These are phyloP conservation scores for Mesocricetus auratus DNA, from an alignment of 2,113 vertebrate genomes.

Conservation along the genomic window DNA sequence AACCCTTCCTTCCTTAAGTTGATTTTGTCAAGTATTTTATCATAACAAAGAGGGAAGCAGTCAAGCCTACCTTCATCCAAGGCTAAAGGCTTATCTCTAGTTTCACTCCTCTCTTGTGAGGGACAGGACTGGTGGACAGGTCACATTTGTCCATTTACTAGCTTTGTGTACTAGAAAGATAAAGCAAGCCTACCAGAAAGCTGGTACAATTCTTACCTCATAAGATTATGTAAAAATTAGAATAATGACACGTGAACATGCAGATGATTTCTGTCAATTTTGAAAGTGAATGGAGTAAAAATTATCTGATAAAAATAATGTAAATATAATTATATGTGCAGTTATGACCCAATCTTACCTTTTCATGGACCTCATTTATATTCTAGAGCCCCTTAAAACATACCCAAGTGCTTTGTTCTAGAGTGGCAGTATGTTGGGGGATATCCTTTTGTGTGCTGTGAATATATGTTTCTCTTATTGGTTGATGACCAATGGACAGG, in stretches of 20 bases:
- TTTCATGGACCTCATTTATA: not conserved
- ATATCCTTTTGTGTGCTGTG: too few relatives aligned
- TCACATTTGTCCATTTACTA: not conserved
- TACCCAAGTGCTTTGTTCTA: not conserved
- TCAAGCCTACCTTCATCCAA: not conserved
- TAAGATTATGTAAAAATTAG: not conserved
- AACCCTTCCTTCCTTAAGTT: not conserved
- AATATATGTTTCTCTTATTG: too few relatives aligned
- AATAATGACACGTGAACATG: not conserved
- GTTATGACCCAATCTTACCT: not conserved
- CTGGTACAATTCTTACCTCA: not conserved
- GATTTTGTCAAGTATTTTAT: not conserved
- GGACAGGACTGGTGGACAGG: not conserved
- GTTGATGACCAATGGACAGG: too few relatives aligned
- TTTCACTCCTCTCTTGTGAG: not conserved
- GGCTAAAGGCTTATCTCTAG: not conserved
- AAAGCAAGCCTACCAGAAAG: not conserved
- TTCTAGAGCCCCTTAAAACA: not conserved
- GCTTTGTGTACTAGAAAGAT: not conserved
- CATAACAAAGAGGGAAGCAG: not conserved
- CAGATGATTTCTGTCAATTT: slow-evolving; percentile 35
- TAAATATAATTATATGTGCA: not conserved
- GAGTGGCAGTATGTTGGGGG: not conserved
- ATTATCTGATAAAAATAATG: not conserved
- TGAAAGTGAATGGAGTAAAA: not conserved